A percentile compares a stretch with the other conserved stretches of the same genome.
Evolutionary conservation across 2,888 invertebrate genomes (phyloP).

Genomic region (Himalopsyche kuldschensis): DNA sequence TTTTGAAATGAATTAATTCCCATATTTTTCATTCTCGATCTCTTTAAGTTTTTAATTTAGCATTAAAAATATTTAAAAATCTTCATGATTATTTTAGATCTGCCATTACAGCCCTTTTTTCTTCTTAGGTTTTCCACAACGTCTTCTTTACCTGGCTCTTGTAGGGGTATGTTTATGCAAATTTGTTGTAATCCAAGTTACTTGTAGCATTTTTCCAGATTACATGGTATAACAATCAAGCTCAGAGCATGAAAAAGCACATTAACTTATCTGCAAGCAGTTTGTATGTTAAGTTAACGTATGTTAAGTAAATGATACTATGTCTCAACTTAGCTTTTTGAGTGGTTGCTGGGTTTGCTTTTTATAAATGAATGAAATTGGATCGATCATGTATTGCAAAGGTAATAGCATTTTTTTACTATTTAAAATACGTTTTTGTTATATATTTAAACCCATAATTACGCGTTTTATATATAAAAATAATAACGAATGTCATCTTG

Average conservation of each 20-base stretch:
- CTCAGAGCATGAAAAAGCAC: neutral
- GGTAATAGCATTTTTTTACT: too few species aligned
- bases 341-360: neutral
- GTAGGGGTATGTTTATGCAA: neutral
- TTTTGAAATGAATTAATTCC: too few species aligned
- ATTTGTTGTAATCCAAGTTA: neutral
- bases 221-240: neutral
- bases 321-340: neutral
- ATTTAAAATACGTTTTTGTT: too few species aligned
- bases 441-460: too few species aligned
- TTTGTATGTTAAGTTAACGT: neutral
- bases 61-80: neutral
- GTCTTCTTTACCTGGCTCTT: neutral
- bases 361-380: neutral
- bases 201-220: neutral
- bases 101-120: neutral
- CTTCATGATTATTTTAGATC: neutral
- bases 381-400: too few species aligned
- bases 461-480: too few species aligned
- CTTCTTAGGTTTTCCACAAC: neutral
- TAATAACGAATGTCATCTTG: too few species aligned
- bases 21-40: neutral
- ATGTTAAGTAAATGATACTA: neutral
- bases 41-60: neutral
- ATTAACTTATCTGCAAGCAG: neutral